Conservation (phyloP, 2,113 vertebrate genomes). For the Pongo pygmaeus region DNA sequence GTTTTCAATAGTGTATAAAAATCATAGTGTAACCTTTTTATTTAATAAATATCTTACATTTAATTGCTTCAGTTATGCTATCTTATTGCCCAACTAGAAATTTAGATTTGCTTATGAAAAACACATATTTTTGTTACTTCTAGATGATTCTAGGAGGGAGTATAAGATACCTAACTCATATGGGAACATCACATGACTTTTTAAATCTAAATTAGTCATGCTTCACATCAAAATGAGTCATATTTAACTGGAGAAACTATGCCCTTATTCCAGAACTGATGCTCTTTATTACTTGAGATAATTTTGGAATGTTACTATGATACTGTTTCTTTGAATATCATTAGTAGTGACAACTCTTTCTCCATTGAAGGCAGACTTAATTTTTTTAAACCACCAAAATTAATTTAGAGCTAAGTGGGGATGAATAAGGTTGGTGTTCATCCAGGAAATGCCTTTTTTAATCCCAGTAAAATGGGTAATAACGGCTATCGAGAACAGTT, state of each 20-base stretch:
- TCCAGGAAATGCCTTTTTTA: not conserved
- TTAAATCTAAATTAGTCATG: not conserved
- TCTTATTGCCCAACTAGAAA: conserved; percentile 54
- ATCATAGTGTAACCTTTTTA: conserved; percentile 49
- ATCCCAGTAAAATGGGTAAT: not conserved
- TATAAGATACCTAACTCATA: not conserved
- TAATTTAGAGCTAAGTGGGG: conserved; percentile 7
- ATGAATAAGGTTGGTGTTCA: not conserved
- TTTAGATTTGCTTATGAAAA: conserved; percentile 31
- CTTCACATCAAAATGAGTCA: not conserved
- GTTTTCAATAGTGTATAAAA: conserved; percentile 55
- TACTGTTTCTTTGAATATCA: conserved; percentile 1
- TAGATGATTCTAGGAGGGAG: not conserved
- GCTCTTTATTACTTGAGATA: not conserved
- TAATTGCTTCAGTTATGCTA: conserved; percentile 51
- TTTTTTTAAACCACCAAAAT: conserved; percentile 45
- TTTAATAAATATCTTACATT: conserved; percentile 65
- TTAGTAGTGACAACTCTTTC: not conserved
- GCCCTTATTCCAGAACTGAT: not conserved
- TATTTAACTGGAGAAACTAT: not conserved
- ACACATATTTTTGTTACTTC: not conserved
- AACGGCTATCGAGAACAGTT: not conserved
- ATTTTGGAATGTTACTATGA: not conserved
- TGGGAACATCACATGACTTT: not conserved
- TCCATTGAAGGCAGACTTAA: conserved; percentile 21